Base-by-base conservation (phyloP, 2,113 vertebrate genomes). In the Callorhinus ursinus region DNA sequence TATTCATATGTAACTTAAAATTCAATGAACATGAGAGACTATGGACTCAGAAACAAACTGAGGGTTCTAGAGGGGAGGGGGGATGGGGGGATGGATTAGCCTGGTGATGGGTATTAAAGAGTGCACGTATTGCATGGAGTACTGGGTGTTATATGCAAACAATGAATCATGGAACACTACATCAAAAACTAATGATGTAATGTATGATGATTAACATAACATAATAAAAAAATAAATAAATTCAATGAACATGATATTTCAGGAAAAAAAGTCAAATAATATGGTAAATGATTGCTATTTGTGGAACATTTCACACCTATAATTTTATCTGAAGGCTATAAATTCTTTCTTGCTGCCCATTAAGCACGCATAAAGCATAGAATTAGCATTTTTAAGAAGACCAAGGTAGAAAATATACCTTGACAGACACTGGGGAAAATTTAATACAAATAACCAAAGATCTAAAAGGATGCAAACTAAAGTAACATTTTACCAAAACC, bases 291-390 rank as follows among this genome's bases (percentile, higher is more conserved):
- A 83, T 67, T 95, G 18, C 61, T 90, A 71, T 88, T 96, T 95
- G 77, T 95, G 22, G 11, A 94, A 92, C 12, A 87, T 71, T 96
- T 95, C 49, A 95, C 55, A 95, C 31, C 26, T 90, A 90, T 87
- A 95, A 97, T 97, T 97, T 95, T 94, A 80, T 96, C n/a, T 90
- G 49, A 95, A 95, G 49, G 74, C 49, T 92, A 76, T 96, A 92
- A 96, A 39, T 46, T 87, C 31, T 95, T 97, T 87, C 19, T 84
- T 92, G 49, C 5, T 95, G 15, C 11, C 61, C 57, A 89, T 90
- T 61, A 93, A 84, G 55, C 57, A 92, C 46, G 59, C 46, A 83
- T 77, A 79, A 96, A 95, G 36, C 4, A 28, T 6, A 67, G 18
- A 96, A 95, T 95, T 93, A 89, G 5, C 57, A 95, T 69, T 97